Evolutionary conservation across 2,888 invertebrate species (phyloP), one percentile per base, ranked within the genome.

Genomic region (Acrocyrtus sp.): DNA sequence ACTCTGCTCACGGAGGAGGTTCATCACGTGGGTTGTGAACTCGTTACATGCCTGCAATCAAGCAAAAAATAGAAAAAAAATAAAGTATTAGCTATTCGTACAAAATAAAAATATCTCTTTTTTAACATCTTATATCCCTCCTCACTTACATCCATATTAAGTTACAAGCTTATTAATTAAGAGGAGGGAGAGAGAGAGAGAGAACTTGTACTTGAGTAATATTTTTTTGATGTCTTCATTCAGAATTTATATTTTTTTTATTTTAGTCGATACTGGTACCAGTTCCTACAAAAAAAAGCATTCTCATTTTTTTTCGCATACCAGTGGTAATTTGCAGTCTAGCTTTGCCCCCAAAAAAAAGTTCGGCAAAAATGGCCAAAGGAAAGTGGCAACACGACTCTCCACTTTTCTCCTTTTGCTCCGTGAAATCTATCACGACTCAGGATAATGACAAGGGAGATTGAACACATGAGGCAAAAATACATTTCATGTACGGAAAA

Each of bases 11-110:
- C 97, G 88, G 78, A 98, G 88, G 82, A 98, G 87, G 86, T 98
- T 98, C 93, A 98, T 95, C 81, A 99, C 99, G 87, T 99, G 99
- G n/a, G 98, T 98, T 72, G 99, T 99, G 86, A 99, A 99, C 88
- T 99, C 98, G 86, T 96, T 96, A 88, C 99, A 99, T n/a, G 98
- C 98, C 89, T 91, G 84, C 48, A 74, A 76, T 54, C 45, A 61
- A 51, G 61, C 54, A 67, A 75, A 53, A 57, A 66, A 50, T 17
- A 50, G 8, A 27, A 53, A 21, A 22, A 47, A 48, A n/a, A n/a
- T n/a, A n/a, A n/a, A n/a, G n/a, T n/a, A n/a, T n/a, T n/a, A n/a
- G n/a, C n/a, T n/a, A n/a, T n/a, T n/a, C n/a, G n/a, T n/a, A n/a
- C n/a, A n/a, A n/a, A n/a, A n/a, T n/a, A n/a, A n/a, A n/a, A n/a